A percentile compares a stretch with the other conserved stretches of the same genome.
Evolutionary conservation across 2,113 vertebrate genomes (phyloP).

Genomic region (Mormoops blainvillei): DNA sequence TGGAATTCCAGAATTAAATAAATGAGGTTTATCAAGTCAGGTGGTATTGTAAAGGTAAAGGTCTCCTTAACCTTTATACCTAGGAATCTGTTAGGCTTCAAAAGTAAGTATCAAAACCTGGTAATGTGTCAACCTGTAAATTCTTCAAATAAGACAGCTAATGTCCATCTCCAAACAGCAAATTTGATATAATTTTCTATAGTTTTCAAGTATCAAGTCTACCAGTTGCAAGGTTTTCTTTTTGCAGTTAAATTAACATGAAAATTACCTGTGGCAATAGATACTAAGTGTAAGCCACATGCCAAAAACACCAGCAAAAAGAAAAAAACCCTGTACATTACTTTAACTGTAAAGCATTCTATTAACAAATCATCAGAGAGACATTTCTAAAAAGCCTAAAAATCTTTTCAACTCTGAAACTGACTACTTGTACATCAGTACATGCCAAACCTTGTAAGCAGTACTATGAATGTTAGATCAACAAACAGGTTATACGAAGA

Average conservation of each 20-base stretch:
- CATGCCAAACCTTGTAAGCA: not conserved
- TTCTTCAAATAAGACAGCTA: conserved; percentile 9
- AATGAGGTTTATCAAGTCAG: not conserved
- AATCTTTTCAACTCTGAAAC: conserved; percentile 2
- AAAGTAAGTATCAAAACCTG: not conserved
- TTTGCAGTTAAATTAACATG: not conserved
- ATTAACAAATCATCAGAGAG: conserved; percentile 29
- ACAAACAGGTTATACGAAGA: not conserved
- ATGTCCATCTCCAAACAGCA: not conserved
- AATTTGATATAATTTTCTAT: not conserved
- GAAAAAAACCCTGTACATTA: not conserved
- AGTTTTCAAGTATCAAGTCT: not conserved
- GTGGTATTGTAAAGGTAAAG: not conserved
- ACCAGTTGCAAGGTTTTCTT: not conserved
- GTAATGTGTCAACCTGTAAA: not conserved
- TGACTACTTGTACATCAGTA: not conserved
- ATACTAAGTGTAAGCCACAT: not conserved
- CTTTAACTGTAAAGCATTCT: not conserved
- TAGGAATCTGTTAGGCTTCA: conserved; percentile 1
- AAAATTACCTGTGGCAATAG: not conserved
- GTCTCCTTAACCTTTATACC: not conserved
- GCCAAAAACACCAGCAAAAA: conserved; percentile 17
- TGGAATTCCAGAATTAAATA: conserved; percentile 1
- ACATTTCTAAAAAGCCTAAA: not conserved
- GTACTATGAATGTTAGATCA: not conserved